phyloP scores from a whole-genome alignment of 2,888 invertebrate genomes.

The Bellardia pandia region DNA sequence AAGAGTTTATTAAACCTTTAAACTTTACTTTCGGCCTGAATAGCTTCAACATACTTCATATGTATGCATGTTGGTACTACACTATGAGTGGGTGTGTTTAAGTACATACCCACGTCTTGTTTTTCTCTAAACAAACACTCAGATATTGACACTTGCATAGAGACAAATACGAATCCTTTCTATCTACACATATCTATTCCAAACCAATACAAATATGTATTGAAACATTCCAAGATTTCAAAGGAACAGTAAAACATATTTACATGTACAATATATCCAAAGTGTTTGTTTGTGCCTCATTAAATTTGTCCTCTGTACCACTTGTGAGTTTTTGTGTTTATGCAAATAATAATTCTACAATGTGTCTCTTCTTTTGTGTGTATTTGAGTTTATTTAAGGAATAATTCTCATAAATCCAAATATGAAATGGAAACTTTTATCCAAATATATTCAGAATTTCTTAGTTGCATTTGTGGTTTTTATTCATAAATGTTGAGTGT shows the following conservation, averaged over 20 bases:
- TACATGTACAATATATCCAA: background rate
- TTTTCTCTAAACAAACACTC: slow-evolving; percentile 16
- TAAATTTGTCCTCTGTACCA: slow-evolving; percentile 12
- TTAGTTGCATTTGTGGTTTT: slow-evolving; percentile 7
- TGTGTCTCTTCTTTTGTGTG: slow-evolving; percentile 1
- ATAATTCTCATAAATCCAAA: slow-evolving; percentile 41
- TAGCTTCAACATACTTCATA: background rate
- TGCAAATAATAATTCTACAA: background rate
- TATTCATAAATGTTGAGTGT: slow-evolving; percentile 23
- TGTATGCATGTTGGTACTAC: background rate
- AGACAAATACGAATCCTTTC: slow-evolving; percentile 41
- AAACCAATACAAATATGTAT: slow-evolving; percentile 5
- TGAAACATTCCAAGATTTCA: background rate
- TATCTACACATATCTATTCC: background rate
- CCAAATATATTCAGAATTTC: slow-evolving; percentile 19
- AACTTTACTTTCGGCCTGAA: background rate
- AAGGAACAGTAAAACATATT: background rate
- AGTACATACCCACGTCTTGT: background rate
- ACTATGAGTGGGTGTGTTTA: background rate
- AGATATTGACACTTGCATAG: slow-evolving; percentile 34
- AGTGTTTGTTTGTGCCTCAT: slow-evolving; percentile 5
- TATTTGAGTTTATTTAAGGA: slow-evolving; percentile 27
- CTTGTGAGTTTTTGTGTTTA: background rate
- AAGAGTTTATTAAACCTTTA: slow-evolving; percentile 19
- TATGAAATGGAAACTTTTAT: background rate